These are phyloP conservation scores for Ecdyonurus torrentis DNA, from an alignment of 2,888 invertebrate genomes.

Conservation along the genomic window DNA sequence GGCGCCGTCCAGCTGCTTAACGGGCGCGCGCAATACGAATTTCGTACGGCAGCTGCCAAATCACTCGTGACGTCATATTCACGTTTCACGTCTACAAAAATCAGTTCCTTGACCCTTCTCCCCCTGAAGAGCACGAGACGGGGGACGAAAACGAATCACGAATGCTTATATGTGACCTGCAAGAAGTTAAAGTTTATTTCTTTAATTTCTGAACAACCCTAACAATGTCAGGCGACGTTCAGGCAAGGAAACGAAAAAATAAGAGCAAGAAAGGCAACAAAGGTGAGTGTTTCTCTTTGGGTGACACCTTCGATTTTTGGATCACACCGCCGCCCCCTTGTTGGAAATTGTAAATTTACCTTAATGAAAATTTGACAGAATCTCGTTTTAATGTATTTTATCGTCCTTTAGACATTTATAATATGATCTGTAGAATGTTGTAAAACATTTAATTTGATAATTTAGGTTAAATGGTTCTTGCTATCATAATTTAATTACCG, in stretches of 20 bases:
- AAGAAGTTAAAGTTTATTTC: not conserved
- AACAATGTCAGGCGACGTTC: constrained; percentile 73
- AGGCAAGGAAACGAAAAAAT: constrained; percentile 72
- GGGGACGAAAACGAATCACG: not conserved
- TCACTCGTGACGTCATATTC: not conserved
- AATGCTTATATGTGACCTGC: not conserved
- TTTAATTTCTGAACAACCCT: not conserved
- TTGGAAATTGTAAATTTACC: no score
- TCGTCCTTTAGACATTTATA: no score
- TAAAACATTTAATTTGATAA: no score
- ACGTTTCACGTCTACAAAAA: not conserved
- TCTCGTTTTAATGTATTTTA: no score
- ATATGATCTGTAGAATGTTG: no score
- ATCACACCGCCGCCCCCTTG: not conserved
- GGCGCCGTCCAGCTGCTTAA: no score
- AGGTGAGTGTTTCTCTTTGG: no score
- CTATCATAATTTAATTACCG: no score
- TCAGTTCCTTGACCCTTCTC: not conserved
- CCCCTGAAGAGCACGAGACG: not conserved
- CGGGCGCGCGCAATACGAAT: not conserved
- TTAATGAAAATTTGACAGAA: no score
- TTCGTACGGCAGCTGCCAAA: not conserved
- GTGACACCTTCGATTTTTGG: not conserved
- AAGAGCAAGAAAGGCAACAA: constrained; percentile 31
- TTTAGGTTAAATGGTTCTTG: no score